Evolutionary conservation across 1,140 invertebrate species (phyloP).

Genomic region (Bombus confusus): DNA sequence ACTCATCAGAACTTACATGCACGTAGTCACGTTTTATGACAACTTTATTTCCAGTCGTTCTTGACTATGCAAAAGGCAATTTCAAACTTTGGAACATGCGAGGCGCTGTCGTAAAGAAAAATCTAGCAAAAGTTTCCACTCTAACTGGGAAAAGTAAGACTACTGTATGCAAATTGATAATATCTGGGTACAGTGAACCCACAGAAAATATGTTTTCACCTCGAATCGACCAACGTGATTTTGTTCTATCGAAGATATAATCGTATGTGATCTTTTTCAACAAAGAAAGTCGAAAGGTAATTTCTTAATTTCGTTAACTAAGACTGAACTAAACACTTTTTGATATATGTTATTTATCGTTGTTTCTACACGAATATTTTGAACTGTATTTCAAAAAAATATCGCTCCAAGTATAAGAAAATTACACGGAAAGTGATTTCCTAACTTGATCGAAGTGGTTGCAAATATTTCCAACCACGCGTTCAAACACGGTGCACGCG

Average conservation of each 20-base stretch:
- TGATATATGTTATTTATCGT: too few species aligned
- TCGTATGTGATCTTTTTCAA: too few species aligned
- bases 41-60: background rate
- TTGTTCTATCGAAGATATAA: too few species aligned
- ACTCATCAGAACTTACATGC: background rate
- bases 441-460: background rate
- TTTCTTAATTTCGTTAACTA: too few species aligned
- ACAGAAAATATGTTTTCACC: background rate
- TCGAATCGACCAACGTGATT: too few species aligned
- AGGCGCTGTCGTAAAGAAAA: conserved; percentile 1
- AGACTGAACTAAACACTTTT: too few species aligned
- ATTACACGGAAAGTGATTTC: background rate
- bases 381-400: background rate
- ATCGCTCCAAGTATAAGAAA: background rate
- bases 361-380: too few species aligned
- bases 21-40: background rate
- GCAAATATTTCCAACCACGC: conserved; percentile 3
- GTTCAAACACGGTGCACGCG: background rate
- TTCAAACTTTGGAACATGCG: background rate
- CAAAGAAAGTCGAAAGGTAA: too few species aligned
- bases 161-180: background rate
- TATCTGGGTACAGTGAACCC: too few species aligned
- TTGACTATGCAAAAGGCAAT: background rate
- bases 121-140: background rate
- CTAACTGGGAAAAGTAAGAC: background rate